Evolutionary conservation across 2,797 vertebrate species (phyloP), one percentile per base, ranked within the genome.

Genomic region (Poeciliopsis presidionis): DNA sequence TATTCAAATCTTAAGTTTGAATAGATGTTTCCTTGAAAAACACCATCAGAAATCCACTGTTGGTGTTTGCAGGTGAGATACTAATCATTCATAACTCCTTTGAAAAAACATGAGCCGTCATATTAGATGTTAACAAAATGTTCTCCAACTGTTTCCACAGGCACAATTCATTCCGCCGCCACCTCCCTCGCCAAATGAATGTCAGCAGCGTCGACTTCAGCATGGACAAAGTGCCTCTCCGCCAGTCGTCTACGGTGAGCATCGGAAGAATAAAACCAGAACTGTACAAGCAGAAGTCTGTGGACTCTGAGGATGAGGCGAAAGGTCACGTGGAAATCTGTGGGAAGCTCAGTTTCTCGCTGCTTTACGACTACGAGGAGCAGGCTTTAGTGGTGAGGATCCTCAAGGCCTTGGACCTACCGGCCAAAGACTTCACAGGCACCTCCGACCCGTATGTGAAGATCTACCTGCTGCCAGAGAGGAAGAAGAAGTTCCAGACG

Each of bases 401-500:
- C 89, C 90, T 99, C 81, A 98, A 98, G 92, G 98, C 97, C 79
- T 93, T 99, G 91, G 98, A 99, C 45, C 96, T 99, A 83, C 98
- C 98, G 0, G 97, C 97, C 87, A 99, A 99, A 91, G 98, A 99
- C 94, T 97, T 99, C 92, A 97, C 96, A 0, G 98, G 98, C 86
- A 98, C 98, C 45, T 99, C 98, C 0, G 98, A 99, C 87, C 98
- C 98, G 0, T 99, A 99, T 0, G 98, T 99, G 87, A 99, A 99
- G 95, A 98, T 99, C 90, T 99, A 99, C 93, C 95, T 99, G 90
- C 97, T 99, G 78, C 98, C 98, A 0, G 98, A 99, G 71, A 96
- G 98, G 86, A 99, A 99, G 94, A 98, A 98, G 95, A 99, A 99
- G 94, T 99, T 97, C 93, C 98, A 99, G 95, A 99, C 98, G 0